A percentile compares a stretch with the other conserved stretches of the same genome.
Evolutionary conservation across 92 coral and sea anemone species (phyloP).

Genomic region (Diadumene lineata): DNA sequence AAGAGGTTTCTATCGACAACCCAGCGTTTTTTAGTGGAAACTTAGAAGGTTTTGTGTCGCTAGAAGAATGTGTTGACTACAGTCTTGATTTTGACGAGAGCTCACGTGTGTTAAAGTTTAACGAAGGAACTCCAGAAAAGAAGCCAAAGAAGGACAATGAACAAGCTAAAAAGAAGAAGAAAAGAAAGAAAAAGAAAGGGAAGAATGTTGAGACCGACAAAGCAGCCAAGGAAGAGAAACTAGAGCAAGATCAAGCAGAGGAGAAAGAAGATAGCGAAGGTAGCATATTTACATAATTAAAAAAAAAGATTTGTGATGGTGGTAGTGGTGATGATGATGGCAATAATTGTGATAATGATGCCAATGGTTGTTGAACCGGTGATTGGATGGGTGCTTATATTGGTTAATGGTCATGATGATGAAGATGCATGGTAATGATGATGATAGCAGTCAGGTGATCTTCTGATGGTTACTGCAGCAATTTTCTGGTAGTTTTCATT

Average conservation of each 20-base stretch:
- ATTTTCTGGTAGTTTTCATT: no score
- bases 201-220: slow-evolving; percentile 8
- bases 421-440: no score
- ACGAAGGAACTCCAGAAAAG: background rate
- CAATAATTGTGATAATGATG: no score
- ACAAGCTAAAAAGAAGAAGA: slow-evolving; percentile 40
- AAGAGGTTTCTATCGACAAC: slow-evolving; percentile 69
- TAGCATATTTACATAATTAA: no score
- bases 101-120: slow-evolving; percentile 12
- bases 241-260: background rate
- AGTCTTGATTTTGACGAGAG: slow-evolving; percentile 40
- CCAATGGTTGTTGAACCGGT: no score
- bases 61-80: slow-evolving; percentile 76
- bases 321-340: no score
- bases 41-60: slow-evolving; percentile 91
- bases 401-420: no score
- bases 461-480: no score
- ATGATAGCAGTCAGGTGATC: no score
- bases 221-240: slow-evolving; percentile 1
- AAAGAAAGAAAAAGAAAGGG: slow-evolving; percentile 24
- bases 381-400: no score
- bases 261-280: background rate
- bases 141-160: slow-evolving; percentile 52
- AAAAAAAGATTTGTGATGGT: no score
- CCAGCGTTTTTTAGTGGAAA: slow-evolving; percentile 74